A percentile compares a stretch with the other conserved stretches of the same genome.
phyloP scores from a whole-genome alignment of 2,888 invertebrate genomes.

The Elgonia sp. region DNA sequence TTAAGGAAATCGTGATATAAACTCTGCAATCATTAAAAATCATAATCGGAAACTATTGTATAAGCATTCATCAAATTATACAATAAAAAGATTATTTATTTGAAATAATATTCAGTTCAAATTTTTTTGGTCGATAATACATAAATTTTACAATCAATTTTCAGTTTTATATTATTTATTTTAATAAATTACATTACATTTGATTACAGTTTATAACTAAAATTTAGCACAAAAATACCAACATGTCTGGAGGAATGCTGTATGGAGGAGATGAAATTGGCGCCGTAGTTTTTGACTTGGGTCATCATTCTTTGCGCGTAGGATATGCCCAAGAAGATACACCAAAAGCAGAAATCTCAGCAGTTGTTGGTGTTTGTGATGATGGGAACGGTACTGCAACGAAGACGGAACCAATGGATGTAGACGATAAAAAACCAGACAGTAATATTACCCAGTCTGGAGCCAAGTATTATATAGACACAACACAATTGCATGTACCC shows the following conservation, averaged over 20 bases:
- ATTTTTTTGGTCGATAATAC: no score
- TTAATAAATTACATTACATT: neutral
- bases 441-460: conserved; percentile 90
- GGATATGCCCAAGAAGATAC: conserved; percentile 99
- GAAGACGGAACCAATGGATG: conserved; percentile 90
- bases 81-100: no score
- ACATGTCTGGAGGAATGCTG: conserved; percentile 88
- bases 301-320: conserved; percentile 95
- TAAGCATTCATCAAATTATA: no score
- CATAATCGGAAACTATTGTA: no score
- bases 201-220: conserved; percentile 21
- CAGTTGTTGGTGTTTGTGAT: conserved; percentile 95
- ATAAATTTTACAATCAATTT: no score
- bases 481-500: conserved; percentile 96
- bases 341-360: conserved; percentile 99
- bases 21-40: no score
- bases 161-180: no score
- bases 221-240: neutral
- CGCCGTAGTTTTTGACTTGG: conserved; percentile 98
- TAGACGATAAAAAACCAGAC: conserved; percentile 92
- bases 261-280: conserved; percentile 99
- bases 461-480: conserved; percentile 95
- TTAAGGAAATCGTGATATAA: no score
- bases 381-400: conserved; percentile 88
- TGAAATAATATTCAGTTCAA: no score